Evolutionary conservation across 2,113 vertebrate genomes (phyloP), one percentile per base, ranked within the genome.

Genomic region (Dissostichus mawsoni): DNA sequence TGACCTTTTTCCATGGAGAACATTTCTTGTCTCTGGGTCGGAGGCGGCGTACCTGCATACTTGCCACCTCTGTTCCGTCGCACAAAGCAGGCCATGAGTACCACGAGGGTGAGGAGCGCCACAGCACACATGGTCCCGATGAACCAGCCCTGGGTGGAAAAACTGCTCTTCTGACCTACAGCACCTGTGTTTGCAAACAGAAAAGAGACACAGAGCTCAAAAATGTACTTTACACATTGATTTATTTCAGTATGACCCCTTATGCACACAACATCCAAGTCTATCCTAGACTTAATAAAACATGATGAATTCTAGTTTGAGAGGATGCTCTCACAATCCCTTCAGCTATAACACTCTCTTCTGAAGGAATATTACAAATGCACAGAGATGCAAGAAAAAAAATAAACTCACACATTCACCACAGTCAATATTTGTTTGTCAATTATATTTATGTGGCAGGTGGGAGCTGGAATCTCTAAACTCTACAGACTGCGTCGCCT

Each of bases 41-140:
- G 74, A 53, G 75, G 70, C 12, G 69, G 90, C 90, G 92, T 97
- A 99, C 98, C 98, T 95, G 98, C 96, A 67, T 99, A 99, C 93
- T 98, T 99, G 61, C 98, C 98, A 82, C 96, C 97, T 94, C 94
- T 96, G 86, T 97, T 98, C 87, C 95, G 96, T 85, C 90, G 94
- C 90, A 99, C 94, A 85, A 98, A 98, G 93, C 97, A 99, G 77
- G 95, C 75, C 1, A 96, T 96, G 12, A 99, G 90, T 62, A 93
- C 87, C 20, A 95, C 80, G 1, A 99, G 94, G 11, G 96, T 98
- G 73, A 98, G 96, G 29, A 97, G 77, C 52, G 96, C 97, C 20
- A 97, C 83, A 0, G 96, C 97, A 29, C 97, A 97, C 97, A 99
- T 96, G 85, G 98, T 76, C 76, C 97, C 97, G 36, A 99, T 97